These are phyloP conservation scores for Tachina grossa DNA, from an alignment of 2,888 invertebrate species.

Conservation along the genomic window DNA sequence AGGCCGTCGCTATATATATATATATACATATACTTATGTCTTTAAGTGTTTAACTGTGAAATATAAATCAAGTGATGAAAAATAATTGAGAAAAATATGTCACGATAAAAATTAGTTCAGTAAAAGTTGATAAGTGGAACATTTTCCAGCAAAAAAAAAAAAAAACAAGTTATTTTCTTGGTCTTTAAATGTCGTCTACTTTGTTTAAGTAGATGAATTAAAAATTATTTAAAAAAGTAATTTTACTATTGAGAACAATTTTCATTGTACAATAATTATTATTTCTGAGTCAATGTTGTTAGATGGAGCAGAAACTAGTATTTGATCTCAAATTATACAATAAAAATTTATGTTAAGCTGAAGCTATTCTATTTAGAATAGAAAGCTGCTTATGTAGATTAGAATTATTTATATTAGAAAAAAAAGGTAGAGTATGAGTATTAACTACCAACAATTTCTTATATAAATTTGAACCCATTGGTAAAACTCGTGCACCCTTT, in stretches of 20 bases:
- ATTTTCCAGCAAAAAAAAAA: constrained; percentile 1
- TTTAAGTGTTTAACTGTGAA: constrained; percentile 29
- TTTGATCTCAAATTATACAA: not conserved
- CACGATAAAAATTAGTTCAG: constrained; percentile 66
- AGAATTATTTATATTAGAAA: too few species aligned
- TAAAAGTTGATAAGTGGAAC: constrained; percentile 58
- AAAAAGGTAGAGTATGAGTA: too few species aligned
- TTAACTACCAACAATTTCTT: too few species aligned
- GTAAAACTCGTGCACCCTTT: too few species aligned
- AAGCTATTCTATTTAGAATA: not conserved
- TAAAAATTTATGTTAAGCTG: not conserved
- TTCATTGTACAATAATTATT: constrained; percentile 14
- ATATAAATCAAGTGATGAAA: constrained; percentile 51
- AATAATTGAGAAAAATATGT: constrained; percentile 10
- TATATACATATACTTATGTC: constrained; percentile 18
- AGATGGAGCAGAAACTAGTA: not conserved
- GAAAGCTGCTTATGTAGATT: too few species aligned
- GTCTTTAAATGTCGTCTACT: constrained; percentile 48
- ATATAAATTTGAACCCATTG: too few species aligned
- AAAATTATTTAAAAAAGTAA: constrained; percentile 35
- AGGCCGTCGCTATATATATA: not conserved
- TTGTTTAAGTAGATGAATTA: constrained; percentile 26
- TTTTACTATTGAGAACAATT: constrained; percentile 18
- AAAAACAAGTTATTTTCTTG: constrained; percentile 46
- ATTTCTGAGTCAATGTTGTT: constrained; percentile 1